Conservation (phyloP, 2,113 vertebrate genomes). For the Xenotilapia longispinis region DNA sequence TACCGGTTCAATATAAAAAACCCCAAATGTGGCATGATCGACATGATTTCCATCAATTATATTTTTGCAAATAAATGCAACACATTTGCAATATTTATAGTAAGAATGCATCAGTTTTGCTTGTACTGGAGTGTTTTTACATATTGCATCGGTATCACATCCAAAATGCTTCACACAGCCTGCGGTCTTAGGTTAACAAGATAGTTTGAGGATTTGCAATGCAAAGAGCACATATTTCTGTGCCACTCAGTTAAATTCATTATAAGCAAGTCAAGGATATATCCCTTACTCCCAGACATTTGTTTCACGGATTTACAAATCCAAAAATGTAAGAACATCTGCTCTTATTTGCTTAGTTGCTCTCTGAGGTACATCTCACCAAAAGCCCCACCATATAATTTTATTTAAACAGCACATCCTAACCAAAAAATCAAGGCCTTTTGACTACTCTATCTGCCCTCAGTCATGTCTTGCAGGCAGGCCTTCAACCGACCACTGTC, state of each 20-base stretch:
- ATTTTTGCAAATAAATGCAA: neutral
- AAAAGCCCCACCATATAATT: neutral
- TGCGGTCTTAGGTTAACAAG: neutral
- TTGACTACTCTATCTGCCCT: neutral
- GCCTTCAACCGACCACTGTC: neutral
- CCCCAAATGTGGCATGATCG: accelerated
- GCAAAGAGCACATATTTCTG: neutral
- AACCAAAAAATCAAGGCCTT: neutral
- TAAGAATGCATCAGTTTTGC: neutral
- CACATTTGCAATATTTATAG: neutral
- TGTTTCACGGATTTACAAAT: neutral
- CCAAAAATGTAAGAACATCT: neutral
- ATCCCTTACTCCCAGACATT: neutral
- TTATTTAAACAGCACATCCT: neutral
- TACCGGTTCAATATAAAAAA: neutral
- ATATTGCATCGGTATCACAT: neutral
- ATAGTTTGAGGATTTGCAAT: neutral
- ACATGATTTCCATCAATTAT: neutral
- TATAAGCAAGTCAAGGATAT: neutral
- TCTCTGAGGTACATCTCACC: neutral
- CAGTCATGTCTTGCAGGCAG: neutral
- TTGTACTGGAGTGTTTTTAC: neutral
- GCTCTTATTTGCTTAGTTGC: neutral
- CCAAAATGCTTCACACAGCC: neutral
- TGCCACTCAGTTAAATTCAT: neutral